Base-by-base conservation (phyloP, 2,113 vertebrate genomes). In the Neoarius graeffei region DNA sequence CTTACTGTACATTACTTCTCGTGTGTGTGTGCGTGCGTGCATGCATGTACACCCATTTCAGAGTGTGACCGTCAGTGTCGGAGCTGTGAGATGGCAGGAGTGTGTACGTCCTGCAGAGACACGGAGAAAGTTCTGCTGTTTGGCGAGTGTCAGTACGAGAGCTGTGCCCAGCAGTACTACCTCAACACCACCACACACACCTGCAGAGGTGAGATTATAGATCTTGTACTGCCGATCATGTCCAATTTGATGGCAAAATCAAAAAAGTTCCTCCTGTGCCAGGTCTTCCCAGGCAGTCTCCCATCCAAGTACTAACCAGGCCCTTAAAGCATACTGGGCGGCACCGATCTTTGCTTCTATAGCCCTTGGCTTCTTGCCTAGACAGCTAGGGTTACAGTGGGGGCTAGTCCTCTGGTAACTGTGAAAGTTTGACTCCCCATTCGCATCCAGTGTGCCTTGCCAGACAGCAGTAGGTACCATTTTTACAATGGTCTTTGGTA, bases 161-260 rank as follows among this genome's bases (percentile, higher is more conserved):
- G 86, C 94, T 99, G 98, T 14, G 95, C 97, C 57, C 97, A 96
- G 11, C 98, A 98, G 92, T 97, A 99, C 84, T 99, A 97, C 88
- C 96, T 99, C 14, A 97, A 99, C 89, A 87, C 96, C 71, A 93
- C 94, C 30, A 97, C 92, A 71, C 95, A 89, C 35, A 94, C 91
- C 2, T 99, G 98, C 95, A 97, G 91, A 97, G 98, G 98, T 99
- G 79, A 90, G 90, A 56, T 81, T 62, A 81, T 57, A 80, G 15
- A 76, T 1, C 5, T 23, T 54, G 25, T 11, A 19, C 15, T 25
- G 10, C 11, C 23, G 35, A 67, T 52, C 20, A n/a, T n/a, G 25
- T 35, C 27, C 82, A 83, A 13, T 60, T 60, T 30, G 9, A 30
- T 15, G 23, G 64, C 2, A 30, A 42, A 42, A 4, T 4, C 42